Evolutionary conservation across 92 coral and sea anemone genomes (phyloP), one percentile per base, ranked within the genome.

Genomic region (Phenganax marumi): DNA sequence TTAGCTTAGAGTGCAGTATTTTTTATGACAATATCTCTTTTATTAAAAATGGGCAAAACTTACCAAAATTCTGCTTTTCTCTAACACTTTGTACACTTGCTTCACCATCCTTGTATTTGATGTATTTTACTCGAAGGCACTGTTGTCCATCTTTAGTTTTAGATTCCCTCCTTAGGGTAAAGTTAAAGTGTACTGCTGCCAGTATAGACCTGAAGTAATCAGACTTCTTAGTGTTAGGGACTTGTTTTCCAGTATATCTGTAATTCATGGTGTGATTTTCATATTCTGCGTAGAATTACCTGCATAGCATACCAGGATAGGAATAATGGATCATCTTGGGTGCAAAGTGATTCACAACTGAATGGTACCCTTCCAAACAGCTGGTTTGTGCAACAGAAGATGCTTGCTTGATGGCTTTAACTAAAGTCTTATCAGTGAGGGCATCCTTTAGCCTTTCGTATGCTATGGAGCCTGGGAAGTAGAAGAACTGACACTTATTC

Each of bases 341-440:
- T 7, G 76, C 76, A 70, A 70, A 70, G 76, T 43, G 8, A 43
- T 70, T 70, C 6, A 70, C 54, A 2, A 70, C 76, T 8, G 76
- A 70, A 21, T 70, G 76, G 54, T 70, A 70, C 19, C 54, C 76
- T n/a, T 70, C 76, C 9, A 70, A 21, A n/a, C 76, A 70, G 23
- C 76, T 70, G 18, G 76, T 70, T 70, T 70, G 76, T 10, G 54
- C 76, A 7, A 33, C 76, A 33, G 76, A 43, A 19, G 54, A 70
- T 7, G 76, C 76, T 21, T 70, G 54, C 54, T 70, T 70, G 76
- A 70, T 70, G 6, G 76, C 76, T 43, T 70, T 70, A 4, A 70
- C 76, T 43, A 70, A n/a, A 23, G 12, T 70, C 49, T 9, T n/a
- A 2, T 70, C 12, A 7, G 76, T 6, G 13, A 70, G 76, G 49